Percentiles rank a stretch among this genome's conserved stretches.
These are phyloP conservation scores for Falco biarmicus DNA, from an alignment of 2,797 vertebrate species.

Conservation along the genomic window DNA sequence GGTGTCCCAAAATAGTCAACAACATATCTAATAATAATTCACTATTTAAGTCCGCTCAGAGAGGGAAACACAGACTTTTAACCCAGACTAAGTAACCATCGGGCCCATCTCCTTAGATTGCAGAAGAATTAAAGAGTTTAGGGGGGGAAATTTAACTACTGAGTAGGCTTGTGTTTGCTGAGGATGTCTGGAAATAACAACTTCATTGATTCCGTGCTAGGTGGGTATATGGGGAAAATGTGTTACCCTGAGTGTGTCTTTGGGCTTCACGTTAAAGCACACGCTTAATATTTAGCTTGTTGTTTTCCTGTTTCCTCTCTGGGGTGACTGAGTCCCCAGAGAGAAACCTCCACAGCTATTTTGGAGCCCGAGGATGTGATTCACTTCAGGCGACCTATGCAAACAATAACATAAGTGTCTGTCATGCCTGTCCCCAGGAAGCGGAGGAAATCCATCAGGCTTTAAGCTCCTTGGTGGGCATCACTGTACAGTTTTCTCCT, in stretches of 20 bases:
- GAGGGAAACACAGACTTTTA: neutral
- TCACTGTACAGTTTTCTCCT: neutral
- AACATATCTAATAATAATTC: neutral
- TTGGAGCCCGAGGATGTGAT: neutral
- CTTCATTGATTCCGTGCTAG: neutral
- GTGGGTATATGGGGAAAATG: neutral
- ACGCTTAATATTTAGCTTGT: neutral
- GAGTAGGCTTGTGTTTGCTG: constrained; percentile 6
- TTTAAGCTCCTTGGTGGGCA: neutral
- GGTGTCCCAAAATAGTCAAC: neutral
- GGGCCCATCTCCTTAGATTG: neutral
- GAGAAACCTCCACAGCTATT: neutral
- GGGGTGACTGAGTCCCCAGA: neutral
- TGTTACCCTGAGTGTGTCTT: neutral
- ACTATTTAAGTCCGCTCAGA: neutral
- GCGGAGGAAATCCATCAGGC: neutral
- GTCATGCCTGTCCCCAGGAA: neutral
- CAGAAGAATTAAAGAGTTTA: neutral
- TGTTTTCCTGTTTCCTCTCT: neutral
- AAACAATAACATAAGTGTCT: neutral
- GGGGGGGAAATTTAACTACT: neutral
- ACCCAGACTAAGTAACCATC: neutral
- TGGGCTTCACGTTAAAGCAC: neutral
- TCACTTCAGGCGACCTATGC: neutral
- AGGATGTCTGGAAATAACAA: neutral